Percentiles rank a stretch among this genome's conserved stretches.
These are phyloP conservation scores for Mus spicilegus DNA, from an alignment of 2,113 vertebrate genomes.

Conservation along the genomic window DNA sequence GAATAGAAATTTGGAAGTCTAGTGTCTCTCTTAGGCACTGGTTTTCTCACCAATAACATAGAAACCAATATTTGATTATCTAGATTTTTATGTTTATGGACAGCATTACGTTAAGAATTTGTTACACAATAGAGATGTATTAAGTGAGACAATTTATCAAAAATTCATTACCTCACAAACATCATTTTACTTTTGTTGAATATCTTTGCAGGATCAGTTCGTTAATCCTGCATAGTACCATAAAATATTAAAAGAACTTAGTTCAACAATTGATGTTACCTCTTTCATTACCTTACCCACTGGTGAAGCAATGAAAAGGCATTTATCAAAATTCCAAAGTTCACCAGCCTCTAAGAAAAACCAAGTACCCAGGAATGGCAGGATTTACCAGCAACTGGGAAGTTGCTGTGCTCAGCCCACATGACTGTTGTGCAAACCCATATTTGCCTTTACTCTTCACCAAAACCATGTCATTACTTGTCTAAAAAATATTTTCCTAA, in stretches of 20 bases:
- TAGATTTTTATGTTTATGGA: neutral
- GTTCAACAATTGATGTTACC: neutral
- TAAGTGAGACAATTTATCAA: neutral
- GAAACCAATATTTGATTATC: neutral
- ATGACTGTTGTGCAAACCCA: neutral
- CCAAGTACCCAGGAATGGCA: neutral
- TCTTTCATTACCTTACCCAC: neutral
- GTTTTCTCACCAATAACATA: neutral
- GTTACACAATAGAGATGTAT: neutral
- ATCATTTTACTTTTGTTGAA: neutral
- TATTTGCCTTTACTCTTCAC: neutral
- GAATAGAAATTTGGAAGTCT: neutral
- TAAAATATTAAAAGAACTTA: neutral
- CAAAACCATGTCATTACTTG: neutral
- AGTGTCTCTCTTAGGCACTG: neutral
- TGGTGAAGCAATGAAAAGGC: neutral
- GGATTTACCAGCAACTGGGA: neutral
- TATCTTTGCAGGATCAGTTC: neutral
- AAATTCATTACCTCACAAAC: neutral
- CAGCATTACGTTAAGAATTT: neutral
- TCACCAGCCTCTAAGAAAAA: conserved; percentile 46
- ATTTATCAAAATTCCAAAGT: neutral
- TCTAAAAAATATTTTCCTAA: neutral
- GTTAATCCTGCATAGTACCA: neutral
- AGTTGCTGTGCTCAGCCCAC: neutral